Base-by-base conservation (phyloP, 1,140 invertebrate genomes). In the Magallana angulata region DNA sequence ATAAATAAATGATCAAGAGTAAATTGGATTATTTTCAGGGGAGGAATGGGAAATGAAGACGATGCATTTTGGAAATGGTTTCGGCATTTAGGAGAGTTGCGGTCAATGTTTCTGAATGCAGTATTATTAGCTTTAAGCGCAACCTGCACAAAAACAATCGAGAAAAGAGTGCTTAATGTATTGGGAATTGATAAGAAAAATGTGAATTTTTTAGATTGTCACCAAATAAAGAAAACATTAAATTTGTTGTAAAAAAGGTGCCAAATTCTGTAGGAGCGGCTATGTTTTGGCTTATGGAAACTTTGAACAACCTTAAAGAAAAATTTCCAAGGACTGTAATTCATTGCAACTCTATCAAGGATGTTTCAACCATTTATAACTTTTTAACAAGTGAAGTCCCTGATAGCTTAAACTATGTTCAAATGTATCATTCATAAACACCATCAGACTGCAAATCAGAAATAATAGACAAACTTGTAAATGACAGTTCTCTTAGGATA, bases 371-470 rank as follows among this genome's bases (percentile, higher is more conserved):
- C 24, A 48, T 82, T 9, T 87, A 82, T 57, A 56, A 16, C 12
- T 87, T 82, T 58, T 57, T 57, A 30, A 18, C 30, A 6, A 48
- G n/a, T 48, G 85, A 87, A 62, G 5, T 87, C 14, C 59, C 58
- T 11, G 12, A 48, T 8, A 59, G 76, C 57, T 30, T 16, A 12
- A 60, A 60, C 7, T 24, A 16, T 36, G 24, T 87, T 14, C 57
- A 87, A 82, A 87, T 87, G 85, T 87, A 60, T 82, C 85, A 87
- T 82, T 87, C 85, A 16, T 80, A 87, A 82, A 87, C 85, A n/a
- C 24, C 85, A 18, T 30, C 81, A 7, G 56, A 18, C 48, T 60
- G 30, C 16, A 82, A 87, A 62, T 57, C 59, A n/a, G 62, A 56
- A 60, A 82, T 87, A 18, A 81, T 87, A 62, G 36, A 82, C 8